These are phyloP conservation scores for Gastrophysa polygoni DNA, from an alignment of 2,888 invertebrate genomes.

Conservation along the genomic window DNA sequence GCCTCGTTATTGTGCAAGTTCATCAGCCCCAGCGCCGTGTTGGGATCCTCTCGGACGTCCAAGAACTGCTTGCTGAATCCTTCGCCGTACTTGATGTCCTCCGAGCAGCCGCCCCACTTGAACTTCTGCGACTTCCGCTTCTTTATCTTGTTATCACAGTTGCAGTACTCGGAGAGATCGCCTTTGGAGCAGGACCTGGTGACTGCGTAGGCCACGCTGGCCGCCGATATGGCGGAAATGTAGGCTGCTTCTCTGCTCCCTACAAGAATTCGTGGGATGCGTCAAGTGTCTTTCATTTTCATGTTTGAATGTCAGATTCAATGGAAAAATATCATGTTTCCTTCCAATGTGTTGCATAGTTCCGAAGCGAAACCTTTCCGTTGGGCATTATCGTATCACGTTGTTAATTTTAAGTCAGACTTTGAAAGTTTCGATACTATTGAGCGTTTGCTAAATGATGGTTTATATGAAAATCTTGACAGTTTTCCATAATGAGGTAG, in stretches of 20 bases:
- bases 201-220: slow-evolving; percentile 87
- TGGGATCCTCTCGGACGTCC: slow-evolving; percentile 78
- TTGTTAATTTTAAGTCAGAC: no score
- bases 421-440: no score
- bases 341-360: no score
- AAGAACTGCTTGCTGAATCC: slow-evolving; percentile 86
- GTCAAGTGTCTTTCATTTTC: no score
- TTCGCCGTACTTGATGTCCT: slow-evolving; percentile 86
- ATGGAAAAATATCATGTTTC: no score
- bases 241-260: slow-evolving; percentile 90
- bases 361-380: no score
- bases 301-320: no score
- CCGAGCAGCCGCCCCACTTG: slow-evolving; percentile 96
- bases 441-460: no score
- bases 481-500: no score
- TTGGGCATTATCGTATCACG: no score
- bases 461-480: no score
- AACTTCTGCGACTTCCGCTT: slow-evolving; percentile 72
- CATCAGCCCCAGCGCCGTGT: slow-evolving; percentile 78
- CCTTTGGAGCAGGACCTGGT: slow-evolving; percentile 87
- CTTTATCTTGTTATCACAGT: slow-evolving; percentile 73
- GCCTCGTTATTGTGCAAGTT: slow-evolving; percentile 93
- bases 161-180: slow-evolving; percentile 80
- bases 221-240: slow-evolving; percentile 86
- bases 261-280: slow-evolving; percentile 49